These are phyloP conservation scores for Miniopterus natalensis DNA, from an alignment of 2,113 vertebrate species.

Conservation along the genomic window DNA sequence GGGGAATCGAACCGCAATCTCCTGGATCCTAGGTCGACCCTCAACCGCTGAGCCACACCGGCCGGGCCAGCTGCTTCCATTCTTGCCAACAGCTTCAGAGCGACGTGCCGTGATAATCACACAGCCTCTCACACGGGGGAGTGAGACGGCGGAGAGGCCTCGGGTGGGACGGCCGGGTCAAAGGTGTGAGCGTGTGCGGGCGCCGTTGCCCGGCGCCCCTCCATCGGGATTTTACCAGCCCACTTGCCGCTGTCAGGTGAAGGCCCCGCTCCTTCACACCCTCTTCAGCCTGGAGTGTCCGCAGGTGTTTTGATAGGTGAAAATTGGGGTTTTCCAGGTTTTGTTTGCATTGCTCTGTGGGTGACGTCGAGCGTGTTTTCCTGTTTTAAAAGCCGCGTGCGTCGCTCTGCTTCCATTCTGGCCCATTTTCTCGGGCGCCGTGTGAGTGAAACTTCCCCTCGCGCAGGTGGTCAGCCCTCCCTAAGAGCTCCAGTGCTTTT, in stretches of 20 bases:
- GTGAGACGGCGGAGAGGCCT: not conserved
- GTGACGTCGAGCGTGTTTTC: not conserved
- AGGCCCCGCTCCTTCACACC: fast-evolving
- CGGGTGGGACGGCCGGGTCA: not conserved
- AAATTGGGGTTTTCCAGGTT: not conserved
- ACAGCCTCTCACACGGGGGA: fast-evolving
- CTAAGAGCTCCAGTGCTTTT: not conserved
- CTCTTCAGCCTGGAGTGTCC: no score
- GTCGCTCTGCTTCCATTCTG: not conserved
- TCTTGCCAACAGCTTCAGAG: no score
- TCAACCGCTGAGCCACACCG: no score
- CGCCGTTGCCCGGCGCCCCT: fast-evolving
- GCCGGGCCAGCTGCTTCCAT: no score
- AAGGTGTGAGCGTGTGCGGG: fast-evolving
- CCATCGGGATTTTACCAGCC: not conserved
- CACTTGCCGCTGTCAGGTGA: fast-evolving
- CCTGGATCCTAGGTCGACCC: no score
- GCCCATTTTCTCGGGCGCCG: not conserved
- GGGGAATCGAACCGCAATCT: no score
- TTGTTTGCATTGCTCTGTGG: not conserved
- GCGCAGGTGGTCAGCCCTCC: not conserved
- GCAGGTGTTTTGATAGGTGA: not conserved
- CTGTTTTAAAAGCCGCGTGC: not conserved
- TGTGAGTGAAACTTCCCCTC: no score
- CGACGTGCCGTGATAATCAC: not conserved